phyloP scores from a whole-genome alignment of 2,797 vertebrate genomes.

The Poecilia wingei region DNA sequence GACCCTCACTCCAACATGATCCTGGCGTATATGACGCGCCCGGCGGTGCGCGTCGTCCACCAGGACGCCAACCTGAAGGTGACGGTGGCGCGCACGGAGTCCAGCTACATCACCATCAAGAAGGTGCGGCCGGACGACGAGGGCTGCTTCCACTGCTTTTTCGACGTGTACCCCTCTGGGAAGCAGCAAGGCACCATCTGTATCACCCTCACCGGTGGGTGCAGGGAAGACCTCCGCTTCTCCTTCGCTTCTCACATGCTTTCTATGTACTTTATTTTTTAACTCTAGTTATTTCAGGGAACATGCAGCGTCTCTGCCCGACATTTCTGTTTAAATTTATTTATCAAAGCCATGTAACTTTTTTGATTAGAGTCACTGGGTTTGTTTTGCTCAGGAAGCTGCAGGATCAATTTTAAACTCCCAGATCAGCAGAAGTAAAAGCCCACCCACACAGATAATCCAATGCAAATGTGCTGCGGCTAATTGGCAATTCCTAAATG shows the following conservation, averaged over 20 bases:
- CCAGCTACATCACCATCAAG: conserved; percentile 74
- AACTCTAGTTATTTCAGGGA: not conserved
- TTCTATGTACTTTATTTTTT: not conserved
- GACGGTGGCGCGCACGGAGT: conserved; percentile 18
- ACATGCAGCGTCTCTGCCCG: not conserved
- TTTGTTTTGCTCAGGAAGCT: conserved; percentile 34
- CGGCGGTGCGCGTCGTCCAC: conserved; percentile 28
- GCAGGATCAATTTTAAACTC: conserved; percentile 18
- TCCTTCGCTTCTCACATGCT: not conserved
- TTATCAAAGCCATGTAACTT: not conserved
- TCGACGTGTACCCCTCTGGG: conserved; percentile 75
- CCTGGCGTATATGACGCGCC: conserved; percentile 61
- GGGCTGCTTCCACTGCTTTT: conserved; percentile 81
- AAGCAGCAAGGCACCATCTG: conserved; percentile 68
- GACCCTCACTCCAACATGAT: conserved; percentile 42
- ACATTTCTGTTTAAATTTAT: conserved; percentile 16
- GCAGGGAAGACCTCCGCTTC: not conserved
- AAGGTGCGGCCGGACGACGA: conserved; percentile 47
- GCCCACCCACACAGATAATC: conserved; percentile 21
- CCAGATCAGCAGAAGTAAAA: conserved; percentile 19
- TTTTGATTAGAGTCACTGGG: conserved; percentile 1
- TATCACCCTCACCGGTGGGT: conserved; percentile 70
- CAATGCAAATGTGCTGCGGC: too few species aligned
- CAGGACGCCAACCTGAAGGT: conserved; percentile 57
- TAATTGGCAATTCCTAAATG: not conserved